Evolutionary conservation across 2,113 vertebrate genomes (phyloP), one percentile per base, ranked within the genome.

Genomic region (Acrocephalus kingi): DNA sequence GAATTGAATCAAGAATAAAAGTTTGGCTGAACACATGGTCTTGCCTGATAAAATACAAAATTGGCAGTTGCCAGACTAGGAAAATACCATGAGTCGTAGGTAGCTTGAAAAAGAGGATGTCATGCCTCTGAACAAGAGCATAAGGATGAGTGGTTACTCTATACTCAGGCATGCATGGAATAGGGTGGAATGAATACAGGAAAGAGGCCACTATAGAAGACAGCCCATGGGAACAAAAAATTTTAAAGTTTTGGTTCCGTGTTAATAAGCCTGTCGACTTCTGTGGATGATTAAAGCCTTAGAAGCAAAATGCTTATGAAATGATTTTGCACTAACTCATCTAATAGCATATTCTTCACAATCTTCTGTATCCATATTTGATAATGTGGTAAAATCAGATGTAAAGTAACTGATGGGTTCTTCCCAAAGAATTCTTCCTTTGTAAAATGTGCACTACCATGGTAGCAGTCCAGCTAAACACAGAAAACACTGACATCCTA

Each of bases 391-490:
- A 75, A 82, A 92, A 76, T 58, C 6, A 67, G 45, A 59, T 2
- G 0, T 59, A 52, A 90, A 52, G 37, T 66, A 80, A 43, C 22
- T 4, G 20, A 4, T 0, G 0, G 71, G 24, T 48, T 92, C 28
- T 64, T 89, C 28, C 14, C 9, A 72, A 71, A 82, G 21, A 15
- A 48, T 78, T 84, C 37, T 56, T 79, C 63, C 13, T 58, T 79
- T 75, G 28, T 61, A 55, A 93, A 90, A 61, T 0, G 3, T 31
- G 71, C 15, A 18, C 21, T 64, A 24, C 45, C 24, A 27, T 48
- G 27, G 39, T 76, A 79, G 39, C 31, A 75, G 62, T 64, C 33
- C 49, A 79, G 30, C 39, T 72, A 55, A 89, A 64, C 30, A 37
- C 25, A 71, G 25, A 72, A 79, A 92, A 58, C 16, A 31, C 9